Base-by-base conservation (phyloP, 2,888 invertebrate species). In the Nomada ruficornis region DNA sequence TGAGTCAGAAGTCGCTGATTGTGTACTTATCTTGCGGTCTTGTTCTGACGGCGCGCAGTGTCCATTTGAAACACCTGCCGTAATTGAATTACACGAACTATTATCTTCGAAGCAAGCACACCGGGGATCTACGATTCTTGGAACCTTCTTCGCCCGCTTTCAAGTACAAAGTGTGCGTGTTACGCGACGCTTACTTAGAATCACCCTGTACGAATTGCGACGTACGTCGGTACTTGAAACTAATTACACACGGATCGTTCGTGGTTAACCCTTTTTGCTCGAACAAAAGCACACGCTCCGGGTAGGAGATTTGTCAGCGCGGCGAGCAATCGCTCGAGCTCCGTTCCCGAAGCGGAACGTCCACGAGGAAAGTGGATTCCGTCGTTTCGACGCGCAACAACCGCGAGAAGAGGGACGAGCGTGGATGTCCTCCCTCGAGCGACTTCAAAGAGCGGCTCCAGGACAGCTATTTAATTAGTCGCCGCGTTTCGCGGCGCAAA, bases 361-460 rank as follows among this genome's bases (percentile, higher is more conserved):
- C 15, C 47, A 63, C 63, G 63, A 63, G 63, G 63, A 47, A 47
- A 15, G 23, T n/a, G 20, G 23, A 20, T 10, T 62, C 5, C 5
- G 44, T 20, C 42, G 20, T 62, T 47, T 47, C 15, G 62, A 62
- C 36, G 62, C 62, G 62, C 62, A 62, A 62, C 62, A 62, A 62
- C 42, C 62, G 62, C 11, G 23, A 13, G 57, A 57, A 13, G 13
- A 5, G 57, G 57, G 57, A 26, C 57, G 18, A 60, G 20, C 42
- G 63, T 20, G 36, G 11, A 44, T 1, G 11, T 47, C 20, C 47
- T 52, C 64, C 20, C 47, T 29, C 64, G 64, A 29, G 18, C n/a
- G 4, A 65, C 50, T 52, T 52, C n/a, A 26, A 52, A 65, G 47
- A 52, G n/a, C 59, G 59, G 18, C 59, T 60, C 26, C 15, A 9